Conservation (phyloP, 2,888 invertebrate genomes). For the Drosophila anceps region DNA sequence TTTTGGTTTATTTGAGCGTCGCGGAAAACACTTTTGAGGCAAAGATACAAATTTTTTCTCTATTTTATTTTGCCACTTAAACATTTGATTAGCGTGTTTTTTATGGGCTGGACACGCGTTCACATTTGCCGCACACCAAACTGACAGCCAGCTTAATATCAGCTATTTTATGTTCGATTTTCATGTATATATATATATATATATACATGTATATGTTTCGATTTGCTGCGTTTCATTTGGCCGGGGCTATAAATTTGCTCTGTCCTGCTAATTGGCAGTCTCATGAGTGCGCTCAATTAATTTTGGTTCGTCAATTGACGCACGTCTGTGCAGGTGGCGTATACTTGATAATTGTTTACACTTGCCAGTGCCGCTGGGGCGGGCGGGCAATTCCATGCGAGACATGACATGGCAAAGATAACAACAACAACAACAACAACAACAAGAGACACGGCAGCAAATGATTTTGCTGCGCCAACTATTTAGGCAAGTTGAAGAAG, state of each 20-base stretch:
- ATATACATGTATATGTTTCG: slow-evolving; percentile 18
- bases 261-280: slow-evolving; percentile 71
- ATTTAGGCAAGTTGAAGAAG: background rate
- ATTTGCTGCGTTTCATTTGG: slow-evolving; percentile 27
- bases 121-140: slow-evolving; percentile 35
- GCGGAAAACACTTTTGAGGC: slow-evolving; percentile 43
- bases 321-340: slow-evolving; percentile 71
- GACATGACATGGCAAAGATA: slow-evolving; percentile 30
- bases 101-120: slow-evolving; percentile 73
- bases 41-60: background rate
- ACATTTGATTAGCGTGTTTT: slow-evolving; percentile 64
- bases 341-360: slow-evolving; percentile 78
- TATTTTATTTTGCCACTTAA: slow-evolving; percentile 13
- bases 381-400: slow-evolving; percentile 62
- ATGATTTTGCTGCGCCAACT: background rate
- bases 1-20: slow-evolving; percentile 23
- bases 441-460: background rate
- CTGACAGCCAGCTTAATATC: slow-evolving; percentile 48
- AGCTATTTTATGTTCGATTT: slow-evolving; percentile 38
- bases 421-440: background rate
- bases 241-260: slow-evolving; percentile 64
- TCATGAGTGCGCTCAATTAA: slow-evolving; percentile 76
- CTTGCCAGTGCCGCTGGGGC: slow-evolving; percentile 56
- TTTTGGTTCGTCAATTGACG: slow-evolving; percentile 68
- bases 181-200: slow-evolving; percentile 12